Evolutionary conservation across 2,797 vertebrate species (phyloP), one percentile per base, ranked within the genome.

Genomic region (Choloepus didactylus): DNA sequence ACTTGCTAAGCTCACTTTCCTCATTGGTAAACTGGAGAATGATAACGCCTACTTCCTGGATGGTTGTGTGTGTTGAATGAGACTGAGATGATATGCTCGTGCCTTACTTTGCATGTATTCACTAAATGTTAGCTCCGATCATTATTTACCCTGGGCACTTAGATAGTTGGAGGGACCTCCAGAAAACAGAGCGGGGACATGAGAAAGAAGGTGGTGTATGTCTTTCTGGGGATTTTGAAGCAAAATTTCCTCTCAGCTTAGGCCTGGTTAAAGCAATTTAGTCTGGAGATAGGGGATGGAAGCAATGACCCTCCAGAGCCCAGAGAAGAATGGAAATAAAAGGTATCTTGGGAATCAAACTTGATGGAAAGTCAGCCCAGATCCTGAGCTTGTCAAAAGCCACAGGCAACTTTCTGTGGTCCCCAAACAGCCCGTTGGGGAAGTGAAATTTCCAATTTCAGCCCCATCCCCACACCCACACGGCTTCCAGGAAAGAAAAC

Each of bases 41-140:
- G 35, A 25, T 10, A 27, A 56, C 0, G 25, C 44, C 81, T 54
- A 2, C 27, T 12, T 77, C 31, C n/a, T 0, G 0, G 10, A 18
- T 4, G 5, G n/a, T 76, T 41, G 72, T 86, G 76, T 21, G 29
- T 54, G 3, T 16, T 35, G 5, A 79, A 12, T 6, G 51, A 41
- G 75, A 41, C 25, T 3, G 15, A 4, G 29, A 5, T 35, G 41
- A 3, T 41, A 25, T 4, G 56, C 66, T 23, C n/a, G 8, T 12
- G 27, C 0, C 12, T 23, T 38, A 69, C 16, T 38, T 21, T 9
- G 23, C 38, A 12, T 0, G 2, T 18, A 8, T 25, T 38, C 82
- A 27, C 72, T 54, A 29, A 60, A 49, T 0, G 41, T 54, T 3
- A n/a, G 64, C 75, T 35, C 27, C 6, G 44, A 9, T 29, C 59